phyloP scores from a whole-genome alignment of 2,888 invertebrate genomes.

The Hofmannophila pseudospretella region DNA sequence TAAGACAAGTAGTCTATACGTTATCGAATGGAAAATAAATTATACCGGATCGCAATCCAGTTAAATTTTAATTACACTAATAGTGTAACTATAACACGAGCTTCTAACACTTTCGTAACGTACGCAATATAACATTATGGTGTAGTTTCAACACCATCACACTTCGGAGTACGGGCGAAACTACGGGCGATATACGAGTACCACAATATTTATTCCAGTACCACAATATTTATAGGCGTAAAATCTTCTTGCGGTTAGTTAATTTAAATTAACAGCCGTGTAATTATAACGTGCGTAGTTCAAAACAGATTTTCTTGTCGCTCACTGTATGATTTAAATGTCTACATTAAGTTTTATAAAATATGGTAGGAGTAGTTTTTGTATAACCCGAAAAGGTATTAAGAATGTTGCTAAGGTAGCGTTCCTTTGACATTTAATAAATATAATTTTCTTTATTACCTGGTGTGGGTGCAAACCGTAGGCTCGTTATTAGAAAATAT shows the following conservation, averaged over 20 bases:
- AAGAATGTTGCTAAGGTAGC: slow-evolving; percentile 14
- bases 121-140: slow-evolving; percentile 23
- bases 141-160: slow-evolving; percentile 25
- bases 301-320: slow-evolving; percentile 50
- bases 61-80: slow-evolving; percentile 28
- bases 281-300: slow-evolving; percentile 52
- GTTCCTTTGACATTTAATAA: not conserved
- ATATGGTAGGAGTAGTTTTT: slow-evolving; percentile 7
- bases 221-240: slow-evolving; percentile 29
- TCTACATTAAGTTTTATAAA: slow-evolving; percentile 34
- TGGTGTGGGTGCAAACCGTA: no score
- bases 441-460: no score
- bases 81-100: slow-evolving; percentile 31
- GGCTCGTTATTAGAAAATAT: no score
- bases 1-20: slow-evolving; percentile 8
- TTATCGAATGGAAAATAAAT: slow-evolving; percentile 4
- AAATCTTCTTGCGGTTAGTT: slow-evolving; percentile 56
- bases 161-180: slow-evolving; percentile 17
- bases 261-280: slow-evolving; percentile 58
- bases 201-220: slow-evolving; percentile 37
- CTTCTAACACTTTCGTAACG: slow-evolving; percentile 36
- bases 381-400: not conserved
- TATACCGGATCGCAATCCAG: slow-evolving; percentile 12
- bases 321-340: slow-evolving; percentile 46
- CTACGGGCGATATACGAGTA: no score